These are phyloP conservation scores for Cyprinella venusta DNA, from an alignment of 2,797 vertebrate genomes.

Conservation along the genomic window DNA sequence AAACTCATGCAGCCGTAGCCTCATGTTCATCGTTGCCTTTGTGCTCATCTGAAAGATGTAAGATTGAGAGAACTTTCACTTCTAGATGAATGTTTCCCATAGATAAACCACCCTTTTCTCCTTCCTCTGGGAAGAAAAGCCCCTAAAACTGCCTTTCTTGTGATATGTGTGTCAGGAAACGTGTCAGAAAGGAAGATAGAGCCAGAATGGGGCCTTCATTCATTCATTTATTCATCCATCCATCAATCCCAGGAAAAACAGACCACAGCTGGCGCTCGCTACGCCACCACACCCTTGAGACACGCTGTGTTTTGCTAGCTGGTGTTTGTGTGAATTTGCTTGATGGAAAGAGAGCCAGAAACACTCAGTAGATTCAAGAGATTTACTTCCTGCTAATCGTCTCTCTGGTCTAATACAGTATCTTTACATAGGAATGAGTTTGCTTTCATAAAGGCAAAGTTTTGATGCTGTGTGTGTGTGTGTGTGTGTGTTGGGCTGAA, in stretches of 20 bases:
- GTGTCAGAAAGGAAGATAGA: constrained; percentile 65
- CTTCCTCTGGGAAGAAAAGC: constrained; percentile 24
- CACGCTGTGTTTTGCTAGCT: constrained; percentile 76
- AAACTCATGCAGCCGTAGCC: background rate
- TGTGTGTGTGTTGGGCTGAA: constrained; percentile 41
- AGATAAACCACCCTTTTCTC: background rate
- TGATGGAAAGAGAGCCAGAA: background rate
- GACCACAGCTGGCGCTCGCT: constrained; percentile 77
- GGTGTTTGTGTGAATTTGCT: constrained; percentile 67
- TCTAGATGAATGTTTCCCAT: background rate
- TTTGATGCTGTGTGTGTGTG: constrained; percentile 35
- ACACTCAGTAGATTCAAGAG: background rate
- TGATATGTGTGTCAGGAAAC: constrained; percentile 73
- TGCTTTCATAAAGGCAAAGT: background rate
- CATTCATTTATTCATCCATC: background rate
- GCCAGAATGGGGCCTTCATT: constrained; percentile 26
- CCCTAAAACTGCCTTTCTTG: constrained; percentile 63
- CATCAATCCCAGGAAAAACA: constrained; percentile 74
- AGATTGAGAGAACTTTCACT: background rate
- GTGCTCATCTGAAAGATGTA: background rate
- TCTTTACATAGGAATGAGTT: background rate
- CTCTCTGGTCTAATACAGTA: constrained; percentile 1
- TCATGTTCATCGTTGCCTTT: background rate
- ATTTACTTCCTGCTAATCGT: background rate
- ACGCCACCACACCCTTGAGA: constrained; percentile 76